Conservation (phyloP, 2,888 invertebrate genomes). For the Rhimphoctona megacephalus region DNA sequence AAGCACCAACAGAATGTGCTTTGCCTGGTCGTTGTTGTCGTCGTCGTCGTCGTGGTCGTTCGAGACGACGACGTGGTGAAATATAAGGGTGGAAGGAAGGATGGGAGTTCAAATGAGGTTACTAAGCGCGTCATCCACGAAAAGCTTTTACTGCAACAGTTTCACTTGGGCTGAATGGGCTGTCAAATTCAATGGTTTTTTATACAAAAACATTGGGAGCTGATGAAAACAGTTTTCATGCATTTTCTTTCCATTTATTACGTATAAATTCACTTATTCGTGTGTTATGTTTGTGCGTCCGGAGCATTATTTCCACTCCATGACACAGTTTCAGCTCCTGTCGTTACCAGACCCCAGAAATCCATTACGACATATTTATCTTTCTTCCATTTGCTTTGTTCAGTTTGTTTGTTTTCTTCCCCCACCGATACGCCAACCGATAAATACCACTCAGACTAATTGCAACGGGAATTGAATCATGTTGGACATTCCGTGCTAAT, state of each 20-base stretch:
- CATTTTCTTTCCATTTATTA: background rate
- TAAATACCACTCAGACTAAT: background rate
- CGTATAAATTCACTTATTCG: background rate
- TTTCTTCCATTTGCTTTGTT: background rate
- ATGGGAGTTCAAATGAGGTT: conserved; percentile 76
- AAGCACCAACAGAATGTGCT: background rate
- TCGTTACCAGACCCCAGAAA: background rate
- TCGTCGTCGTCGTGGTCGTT: conserved; percentile 22
- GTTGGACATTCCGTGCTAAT: background rate
- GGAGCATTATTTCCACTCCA: background rate
- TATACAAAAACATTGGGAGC: background rate
- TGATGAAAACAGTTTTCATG: conserved; percentile 21
- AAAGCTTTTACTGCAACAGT: conserved; percentile 46
- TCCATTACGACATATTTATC: background rate
- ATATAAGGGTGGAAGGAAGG: conserved; percentile 68
- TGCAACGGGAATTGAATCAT: background rate
- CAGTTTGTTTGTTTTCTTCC: background rate
- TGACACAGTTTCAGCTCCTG: background rate
- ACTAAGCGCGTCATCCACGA: conserved; percentile 73
- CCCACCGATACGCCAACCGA: background rate
- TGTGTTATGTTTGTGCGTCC: background rate
- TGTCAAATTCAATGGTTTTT: background rate
- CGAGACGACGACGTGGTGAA: conserved; percentile 47
- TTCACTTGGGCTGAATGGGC: conserved; percentile 22
- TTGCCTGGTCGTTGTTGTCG: conserved; percentile 18